Evolutionary conservation across 2,888 invertebrate genomes (phyloP), one percentile per base, ranked within the genome.

Genomic region (Tetheella fluctuosa): DNA sequence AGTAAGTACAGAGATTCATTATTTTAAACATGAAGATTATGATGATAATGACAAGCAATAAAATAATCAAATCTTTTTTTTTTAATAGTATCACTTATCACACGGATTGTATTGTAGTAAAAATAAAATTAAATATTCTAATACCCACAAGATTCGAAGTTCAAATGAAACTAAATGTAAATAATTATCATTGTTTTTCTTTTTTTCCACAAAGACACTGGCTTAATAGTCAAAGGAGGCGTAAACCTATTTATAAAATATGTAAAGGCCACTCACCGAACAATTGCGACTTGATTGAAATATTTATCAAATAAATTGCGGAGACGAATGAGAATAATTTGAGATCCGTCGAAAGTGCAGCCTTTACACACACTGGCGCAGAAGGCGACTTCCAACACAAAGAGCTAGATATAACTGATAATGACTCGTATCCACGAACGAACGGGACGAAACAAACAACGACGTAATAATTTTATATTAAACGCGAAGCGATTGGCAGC

Each of bases 361-460:
- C 89, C 93, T 93, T 93, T 93, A 55, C 55, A 55, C 93, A 86
- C 93, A 92, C 93, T 93, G 93, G 93, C 87, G 89, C 79, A 93
- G 93, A 93, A 93, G 93, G 88, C 86, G 76, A 81, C 89, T 86
- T 77, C 75, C 84, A 86, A 89, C 85, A 84, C 55, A 81, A 83
- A 86, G 85, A 78, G 78, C 68, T 68, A 59, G 71, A 73, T 69
- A 67, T 69, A 68, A 73, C 64, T 77, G 82, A 84, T 84, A 85
- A 85, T 81, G 82, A 77, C 65, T 71, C 66, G 71, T 71, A 70
- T 75, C 61, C 58, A 61, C 65, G 69, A 65, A 61, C 65, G 69
- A 65, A 69, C 63, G 69, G 55, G 70, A 74, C 61, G 72, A 74
- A 62, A 30, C 20, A 61, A 62, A 70, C n/a, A n/a, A n/a, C n/a